Evolutionary conservation across 1,140 invertebrate species (phyloP).

Genomic region (Holotrichia oblita): DNA sequence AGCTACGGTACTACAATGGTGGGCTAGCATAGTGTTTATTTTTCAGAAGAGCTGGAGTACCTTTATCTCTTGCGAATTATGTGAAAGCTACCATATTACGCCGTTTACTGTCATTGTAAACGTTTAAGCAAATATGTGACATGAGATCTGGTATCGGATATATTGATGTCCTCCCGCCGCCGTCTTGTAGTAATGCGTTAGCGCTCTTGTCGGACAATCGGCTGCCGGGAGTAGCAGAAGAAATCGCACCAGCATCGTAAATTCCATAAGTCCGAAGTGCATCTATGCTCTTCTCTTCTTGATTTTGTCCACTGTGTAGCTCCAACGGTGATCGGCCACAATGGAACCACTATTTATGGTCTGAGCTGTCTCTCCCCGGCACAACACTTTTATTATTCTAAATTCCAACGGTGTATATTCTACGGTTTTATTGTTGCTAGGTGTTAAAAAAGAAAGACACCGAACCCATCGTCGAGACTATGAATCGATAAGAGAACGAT

Average conservation of each 20-base stretch:
- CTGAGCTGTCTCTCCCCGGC: background rate
- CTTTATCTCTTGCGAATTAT: constrained; percentile 44
- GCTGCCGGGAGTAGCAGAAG: constrained; percentile 48
- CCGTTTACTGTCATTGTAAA: constrained; percentile 45
- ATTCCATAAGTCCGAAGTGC: constrained; percentile 41
- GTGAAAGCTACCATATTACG: constrained; percentile 54
- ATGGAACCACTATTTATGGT: constrained; percentile 25
- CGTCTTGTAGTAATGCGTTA: constrained; percentile 51
- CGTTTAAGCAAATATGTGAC: constrained; percentile 55
- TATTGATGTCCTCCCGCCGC: constrained; percentile 53
- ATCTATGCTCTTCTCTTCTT: background rate
- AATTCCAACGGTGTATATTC: constrained; percentile 29
- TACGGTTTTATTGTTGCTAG: constrained; percentile 35
- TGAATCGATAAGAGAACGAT: constrained; percentile 23
- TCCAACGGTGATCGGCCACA: constrained; percentile 24
- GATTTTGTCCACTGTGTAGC: constrained; percentile 16
- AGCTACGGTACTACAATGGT: background rate
- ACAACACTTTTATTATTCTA: constrained; percentile 37
- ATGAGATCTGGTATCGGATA: constrained; percentile 51
- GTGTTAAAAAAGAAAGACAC: constrained; percentile 36
- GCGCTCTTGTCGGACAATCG: constrained; percentile 53
- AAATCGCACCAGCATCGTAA: constrained; percentile 46
- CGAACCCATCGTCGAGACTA: constrained; percentile 20
- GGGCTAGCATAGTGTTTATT: constrained; percentile 22
- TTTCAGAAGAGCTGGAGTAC: background rate